Percentiles rank a stretch among this genome's conserved stretches.
These are phyloP conservation scores for Passer montanus DNA, from an alignment of 2,113 vertebrate species.

Conservation along the genomic window DNA sequence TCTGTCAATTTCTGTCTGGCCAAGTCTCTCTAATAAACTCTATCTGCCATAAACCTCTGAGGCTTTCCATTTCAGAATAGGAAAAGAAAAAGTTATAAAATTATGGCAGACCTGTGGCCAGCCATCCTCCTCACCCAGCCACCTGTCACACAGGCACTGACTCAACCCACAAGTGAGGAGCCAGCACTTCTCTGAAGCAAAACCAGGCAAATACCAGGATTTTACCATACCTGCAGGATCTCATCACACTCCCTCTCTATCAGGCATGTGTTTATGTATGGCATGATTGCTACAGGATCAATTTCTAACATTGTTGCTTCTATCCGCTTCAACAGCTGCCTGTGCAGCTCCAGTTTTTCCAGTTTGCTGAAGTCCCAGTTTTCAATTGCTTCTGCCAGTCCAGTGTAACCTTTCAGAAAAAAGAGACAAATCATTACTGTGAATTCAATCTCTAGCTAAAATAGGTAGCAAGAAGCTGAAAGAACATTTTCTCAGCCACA, in stretches of 20 bases:
- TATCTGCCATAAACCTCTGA: not conserved
- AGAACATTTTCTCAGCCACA: not conserved
- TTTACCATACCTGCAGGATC: not conserved
- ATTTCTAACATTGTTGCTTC: conserved; percentile 29
- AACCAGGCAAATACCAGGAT: not conserved
- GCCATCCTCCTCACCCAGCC: not conserved
- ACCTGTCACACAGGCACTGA: too few relatives aligned
- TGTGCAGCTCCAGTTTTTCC: conserved; percentile 20
- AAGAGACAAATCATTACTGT: not conserved
- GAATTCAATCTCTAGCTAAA: not conserved
- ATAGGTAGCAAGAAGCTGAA: not conserved
- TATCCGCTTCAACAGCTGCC: conserved; percentile 26
- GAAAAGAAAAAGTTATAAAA: not conserved
- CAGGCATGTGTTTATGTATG: conserved; percentile 1
- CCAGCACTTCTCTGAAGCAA: not conserved
- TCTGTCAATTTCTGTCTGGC: not conserved
- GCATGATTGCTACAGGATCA: not conserved
- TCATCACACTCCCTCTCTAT: conserved; percentile 41
- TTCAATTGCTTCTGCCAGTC: conserved; percentile 39
- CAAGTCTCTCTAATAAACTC: not conserved
- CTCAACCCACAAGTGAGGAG: not conserved
- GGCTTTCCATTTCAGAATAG: not conserved
- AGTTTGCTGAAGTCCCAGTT: conserved; percentile 52
- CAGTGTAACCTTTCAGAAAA: conserved; percentile 19
- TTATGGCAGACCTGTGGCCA: not conserved